Base-by-base conservation (phyloP, 2,113 vertebrate species). In the Spea bombifrons region DNA sequence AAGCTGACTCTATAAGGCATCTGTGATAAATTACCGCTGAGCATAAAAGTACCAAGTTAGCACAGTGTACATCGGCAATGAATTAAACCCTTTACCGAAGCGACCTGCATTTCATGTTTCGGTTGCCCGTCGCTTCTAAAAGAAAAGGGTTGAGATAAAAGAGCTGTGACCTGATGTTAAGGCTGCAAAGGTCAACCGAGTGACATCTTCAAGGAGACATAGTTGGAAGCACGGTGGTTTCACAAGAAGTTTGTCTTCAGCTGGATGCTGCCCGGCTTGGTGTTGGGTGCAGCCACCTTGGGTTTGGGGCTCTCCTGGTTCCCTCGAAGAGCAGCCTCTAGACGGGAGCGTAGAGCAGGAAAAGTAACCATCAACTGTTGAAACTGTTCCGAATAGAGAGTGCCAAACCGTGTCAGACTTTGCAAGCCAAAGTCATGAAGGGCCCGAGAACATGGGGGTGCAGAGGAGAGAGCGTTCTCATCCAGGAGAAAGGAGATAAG, bases 401-500 rank as follows among this genome's bases (percentile, higher is more conserved):
- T 94, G 1, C 94, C 96, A 46, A 97, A 91, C 59, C 94, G 92
- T 93, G 96, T 97, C 77, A 99, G 90, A 76, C 93, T 93, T 80
- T 93, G 91, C 77, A 99, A 89, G 75, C 93, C 94, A 72, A 93
- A 94, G 79, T 97, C 94, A 71, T 99, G 96, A n/a, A 99, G 90
- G 53, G 83, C 88, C 82, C 90, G 92, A 43, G 89, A 92, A 0
- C 86, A 75, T 3, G 84, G 65, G 45, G 94, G 87, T 77, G 95
- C 92, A 7, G 95, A 95, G 83, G 85, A 85, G 44, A 97, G 88
- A 0, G 94, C 86, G 66, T 95, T 97, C 82, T 98, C 95, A 81
- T 98, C 97, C 90, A 99, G 81, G 72, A 98, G 93, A 84, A 96
- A 96, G 84, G 95, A 96, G 86, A 99, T 92, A 64, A 99, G 94